A percentile compares a stretch with the other conserved stretches of the same genome.
phyloP scores from a whole-genome alignment of 2,888 invertebrate species.

The Xestia xanthographa region DNA sequence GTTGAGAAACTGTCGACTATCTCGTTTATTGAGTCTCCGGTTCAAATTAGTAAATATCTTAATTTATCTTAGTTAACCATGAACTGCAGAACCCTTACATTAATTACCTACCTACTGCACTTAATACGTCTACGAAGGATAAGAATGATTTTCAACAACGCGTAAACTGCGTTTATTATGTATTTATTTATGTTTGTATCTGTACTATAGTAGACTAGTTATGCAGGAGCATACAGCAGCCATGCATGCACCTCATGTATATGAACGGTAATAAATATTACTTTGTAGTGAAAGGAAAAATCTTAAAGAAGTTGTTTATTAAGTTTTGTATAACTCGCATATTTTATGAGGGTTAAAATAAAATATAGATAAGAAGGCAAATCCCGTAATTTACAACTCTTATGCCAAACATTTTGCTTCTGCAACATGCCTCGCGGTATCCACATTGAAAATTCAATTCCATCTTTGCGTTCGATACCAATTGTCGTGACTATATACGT shows the following conservation, averaged over 20 bases:
- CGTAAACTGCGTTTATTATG: conserved; percentile 39
- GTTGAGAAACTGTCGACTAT: conserved; percentile 34
- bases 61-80: conserved; percentile 62
- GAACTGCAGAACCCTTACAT: conserved; percentile 61
- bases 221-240: conserved; percentile 29
- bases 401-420: neutral
- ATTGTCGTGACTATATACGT: conserved; percentile 19
- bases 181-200: conserved; percentile 38
- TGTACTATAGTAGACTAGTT: conserved; percentile 37
- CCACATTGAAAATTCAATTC: conserved; percentile 13
- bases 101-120: conserved; percentile 42
- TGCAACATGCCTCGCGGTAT: neutral
- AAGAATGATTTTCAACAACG: conserved; percentile 57
- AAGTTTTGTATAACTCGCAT: conserved; percentile 26
- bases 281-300: conserved; percentile 51
- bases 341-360: conserved; percentile 33
- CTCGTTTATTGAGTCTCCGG: conserved; percentile 43
- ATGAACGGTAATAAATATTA: conserved; percentile 52
- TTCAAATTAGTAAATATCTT: conserved; percentile 56
- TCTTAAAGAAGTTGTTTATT: conserved; percentile 49
- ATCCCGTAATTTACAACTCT: neutral
- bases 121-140: conserved; percentile 56
- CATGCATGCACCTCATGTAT: conserved; percentile 40
- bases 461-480: conserved; percentile 4
- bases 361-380: conserved; percentile 9